A percentile compares a stretch with the other conserved stretches of the same genome.
phyloP scores from a whole-genome alignment of 2,797 vertebrate species.

The Clarias fuscus region DNA sequence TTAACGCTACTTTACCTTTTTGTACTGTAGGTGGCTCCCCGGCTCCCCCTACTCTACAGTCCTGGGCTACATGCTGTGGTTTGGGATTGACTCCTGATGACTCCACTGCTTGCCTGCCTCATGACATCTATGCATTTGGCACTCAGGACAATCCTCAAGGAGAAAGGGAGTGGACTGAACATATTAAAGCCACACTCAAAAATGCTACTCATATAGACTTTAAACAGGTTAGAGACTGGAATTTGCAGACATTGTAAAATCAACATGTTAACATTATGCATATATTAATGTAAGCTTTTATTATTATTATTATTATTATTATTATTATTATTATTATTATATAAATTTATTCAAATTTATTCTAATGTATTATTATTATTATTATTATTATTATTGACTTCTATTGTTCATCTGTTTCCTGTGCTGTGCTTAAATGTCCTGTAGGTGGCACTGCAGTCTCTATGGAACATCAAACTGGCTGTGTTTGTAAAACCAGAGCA shows the following conservation, averaged over 20 bases:
- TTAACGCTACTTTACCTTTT: background rate
- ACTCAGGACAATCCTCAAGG: slow-evolving; percentile 84
- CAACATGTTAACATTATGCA: background rate
- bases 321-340: background rate
- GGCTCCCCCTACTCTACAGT: slow-evolving; percentile 73
- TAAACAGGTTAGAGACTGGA: slow-evolving; percentile 71
- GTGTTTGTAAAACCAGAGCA: slow-evolving; percentile 79
- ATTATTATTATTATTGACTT: too few species aligned
- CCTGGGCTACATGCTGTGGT: slow-evolving; percentile 80
- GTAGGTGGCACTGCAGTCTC: slow-evolving; percentile 82
- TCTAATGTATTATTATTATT: background rate
- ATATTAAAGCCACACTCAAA: slow-evolving; percentile 73
- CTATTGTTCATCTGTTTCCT: slow-evolving; percentile 2
- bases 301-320: background rate
- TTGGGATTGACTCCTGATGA: slow-evolving; percentile 77
- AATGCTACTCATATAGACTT: slow-evolving; percentile 75
- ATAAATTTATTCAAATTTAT: too few species aligned
- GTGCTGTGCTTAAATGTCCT: slow-evolving; percentile 61
- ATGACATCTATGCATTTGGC: slow-evolving; percentile 81
- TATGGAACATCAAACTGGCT: slow-evolving; percentile 81
- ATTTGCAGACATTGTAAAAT: background rate
- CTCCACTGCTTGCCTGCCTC: slow-evolving; percentile 68
- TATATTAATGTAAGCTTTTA: background rate
- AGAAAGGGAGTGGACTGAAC: slow-evolving; percentile 81
- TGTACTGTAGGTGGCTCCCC: slow-evolving; percentile 74